phyloP scores from a whole-genome alignment of 2,797 vertebrate species.

The Melanogrammus aeglefinus region DNA sequence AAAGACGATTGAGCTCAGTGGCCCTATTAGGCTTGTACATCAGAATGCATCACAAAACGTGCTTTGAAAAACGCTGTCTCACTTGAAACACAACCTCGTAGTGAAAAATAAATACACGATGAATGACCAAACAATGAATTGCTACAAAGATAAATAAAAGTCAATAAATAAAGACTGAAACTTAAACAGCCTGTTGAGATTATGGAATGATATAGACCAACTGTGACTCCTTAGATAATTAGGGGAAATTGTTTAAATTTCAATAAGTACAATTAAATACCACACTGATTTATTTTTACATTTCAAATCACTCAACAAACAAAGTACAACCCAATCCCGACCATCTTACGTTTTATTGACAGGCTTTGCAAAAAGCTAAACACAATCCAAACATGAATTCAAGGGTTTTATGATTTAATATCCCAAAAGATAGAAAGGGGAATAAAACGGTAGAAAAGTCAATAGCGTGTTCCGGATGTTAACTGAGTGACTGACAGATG shows the following conservation, averaged over 20 bases:
- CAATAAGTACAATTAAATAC: not conserved
- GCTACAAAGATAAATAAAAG: not conserved
- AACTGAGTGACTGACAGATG: not conserved
- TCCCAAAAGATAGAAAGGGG: not conserved
- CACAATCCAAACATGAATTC: not conserved
- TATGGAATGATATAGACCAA: not conserved
- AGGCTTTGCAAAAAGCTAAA: not conserved
- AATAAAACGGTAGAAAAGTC: not conserved
- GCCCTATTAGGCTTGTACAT: too few relatives aligned
- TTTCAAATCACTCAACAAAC: too few relatives aligned
- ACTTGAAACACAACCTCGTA: too few relatives aligned
- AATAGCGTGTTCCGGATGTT: not conserved
- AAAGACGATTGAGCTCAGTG: not conserved
- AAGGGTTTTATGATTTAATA: not conserved
- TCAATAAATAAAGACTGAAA: not conserved
- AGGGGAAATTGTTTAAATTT: not conserved
- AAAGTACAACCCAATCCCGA: not conserved
- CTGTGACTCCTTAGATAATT: not conserved
- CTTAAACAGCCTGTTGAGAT: not conserved
- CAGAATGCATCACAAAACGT: too few relatives aligned
- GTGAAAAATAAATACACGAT: too few relatives aligned
- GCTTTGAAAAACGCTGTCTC: too few relatives aligned
- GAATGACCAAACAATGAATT: not conserved
- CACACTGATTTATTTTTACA: not conserved
- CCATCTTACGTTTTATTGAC: not conserved